Evolutionary conservation across 2,113 vertebrate genomes (phyloP).

Genomic region (Sylvia atricapilla): DNA sequence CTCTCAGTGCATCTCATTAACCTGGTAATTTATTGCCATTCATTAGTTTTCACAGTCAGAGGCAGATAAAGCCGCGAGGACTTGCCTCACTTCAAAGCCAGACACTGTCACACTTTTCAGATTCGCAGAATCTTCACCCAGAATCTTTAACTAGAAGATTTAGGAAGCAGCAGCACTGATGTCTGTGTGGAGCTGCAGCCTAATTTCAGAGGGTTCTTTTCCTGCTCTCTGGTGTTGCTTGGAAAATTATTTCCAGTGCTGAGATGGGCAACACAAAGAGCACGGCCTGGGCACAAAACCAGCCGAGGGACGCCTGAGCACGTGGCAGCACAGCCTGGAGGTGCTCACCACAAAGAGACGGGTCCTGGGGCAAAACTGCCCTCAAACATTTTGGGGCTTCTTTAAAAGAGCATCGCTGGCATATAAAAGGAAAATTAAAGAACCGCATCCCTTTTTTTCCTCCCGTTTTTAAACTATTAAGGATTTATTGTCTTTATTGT

Average conservation of each 20-base stretch:
- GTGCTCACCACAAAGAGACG: accelerated
- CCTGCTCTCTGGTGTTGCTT: neutral
- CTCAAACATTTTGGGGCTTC: neutral
- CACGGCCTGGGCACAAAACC: neutral
- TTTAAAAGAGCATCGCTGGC: neutral
- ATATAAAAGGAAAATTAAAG: neutral
- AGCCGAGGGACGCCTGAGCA: neutral
- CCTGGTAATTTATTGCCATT: neutral
- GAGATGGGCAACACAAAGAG: neutral
- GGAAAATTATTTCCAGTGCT: neutral
- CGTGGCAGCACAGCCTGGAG: neutral
- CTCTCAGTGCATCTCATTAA: neutral
- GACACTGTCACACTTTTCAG: neutral
- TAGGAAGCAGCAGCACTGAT: neutral
- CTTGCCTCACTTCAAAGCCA: neutral
- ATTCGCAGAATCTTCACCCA: neutral
- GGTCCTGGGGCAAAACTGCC: neutral
- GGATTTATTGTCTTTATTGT: neutral
- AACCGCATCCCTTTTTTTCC: accelerated
- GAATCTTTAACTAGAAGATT: neutral
- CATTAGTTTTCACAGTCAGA: neutral
- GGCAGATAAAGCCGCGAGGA: neutral
- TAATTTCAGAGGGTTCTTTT: neutral
- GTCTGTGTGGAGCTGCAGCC: neutral
- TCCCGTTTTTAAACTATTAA: neutral